Conservation (phyloP, 2,888 invertebrate species). For the Drosophila pegasa region DNA sequence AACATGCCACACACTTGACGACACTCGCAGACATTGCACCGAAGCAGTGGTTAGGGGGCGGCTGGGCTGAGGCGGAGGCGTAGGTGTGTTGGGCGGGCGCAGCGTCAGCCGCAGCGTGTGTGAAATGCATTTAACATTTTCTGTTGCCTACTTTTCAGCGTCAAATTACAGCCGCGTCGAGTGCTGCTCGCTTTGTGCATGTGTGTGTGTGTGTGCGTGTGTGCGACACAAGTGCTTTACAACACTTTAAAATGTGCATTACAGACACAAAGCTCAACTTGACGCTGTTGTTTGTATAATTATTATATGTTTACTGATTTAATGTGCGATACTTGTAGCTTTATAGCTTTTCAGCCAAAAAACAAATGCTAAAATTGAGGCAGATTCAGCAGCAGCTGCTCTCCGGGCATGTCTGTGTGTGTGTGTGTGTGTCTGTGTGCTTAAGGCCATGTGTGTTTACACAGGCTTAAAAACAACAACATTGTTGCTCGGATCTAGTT, state of each 20-base stretch:
- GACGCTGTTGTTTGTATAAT: slow-evolving; percentile 19
- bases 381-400: slow-evolving; percentile 12
- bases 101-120: slow-evolving; percentile 67
- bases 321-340: slow-evolving; percentile 32
- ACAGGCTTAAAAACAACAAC: slow-evolving; percentile 27
- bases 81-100: slow-evolving; percentile 1
- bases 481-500: slow-evolving; percentile 49
- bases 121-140: slow-evolving; percentile 75
- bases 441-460: slow-evolving; percentile 35
- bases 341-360: slow-evolving; percentile 25
- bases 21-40: slow-evolving; percentile 46
- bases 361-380: slow-evolving; percentile 20
- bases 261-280: slow-evolving; percentile 34
- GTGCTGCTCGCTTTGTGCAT: slow-evolving; percentile 43
- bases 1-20: slow-evolving; percentile 59
- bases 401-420: slow-evolving; percentile 14
- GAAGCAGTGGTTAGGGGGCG: background rate
- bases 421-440: slow-evolving; percentile 19
- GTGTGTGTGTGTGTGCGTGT: slow-evolving; percentile 12
- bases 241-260: slow-evolving; percentile 46
- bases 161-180: slow-evolving; percentile 67
- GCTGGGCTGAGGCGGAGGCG: background rate
- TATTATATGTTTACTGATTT: slow-evolving; percentile 31
- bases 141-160: slow-evolving; percentile 68
- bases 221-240: slow-evolving; percentile 31